Conservation (phyloP, 1,140 invertebrate species). For the Geopemphigus sp. region DNA sequence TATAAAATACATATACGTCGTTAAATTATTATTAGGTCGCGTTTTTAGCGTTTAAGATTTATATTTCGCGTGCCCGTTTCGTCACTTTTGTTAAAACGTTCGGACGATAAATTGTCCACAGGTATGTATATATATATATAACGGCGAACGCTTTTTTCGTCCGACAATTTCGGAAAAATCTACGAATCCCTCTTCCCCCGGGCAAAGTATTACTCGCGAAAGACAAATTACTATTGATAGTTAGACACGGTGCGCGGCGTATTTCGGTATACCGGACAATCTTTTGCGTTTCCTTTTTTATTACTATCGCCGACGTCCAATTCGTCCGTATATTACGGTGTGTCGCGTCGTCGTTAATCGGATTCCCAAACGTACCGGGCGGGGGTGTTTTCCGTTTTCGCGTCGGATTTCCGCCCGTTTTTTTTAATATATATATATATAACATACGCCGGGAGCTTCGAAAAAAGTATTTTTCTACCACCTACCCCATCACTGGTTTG, state of each 20-base stretch:
- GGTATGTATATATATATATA: background rate
- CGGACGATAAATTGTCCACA: background rate
- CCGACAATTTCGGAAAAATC: background rate
- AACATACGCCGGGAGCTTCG: too few species aligned
- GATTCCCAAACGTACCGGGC: too few species aligned
- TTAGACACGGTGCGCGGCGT: slow-evolving; percentile 6
- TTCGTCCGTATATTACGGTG: too few species aligned
- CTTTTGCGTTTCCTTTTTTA: background rate
- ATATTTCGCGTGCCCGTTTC: background rate
- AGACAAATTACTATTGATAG: background rate
- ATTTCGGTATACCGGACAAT: slow-evolving; percentile 35
- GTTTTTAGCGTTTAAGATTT: slow-evolving; percentile 18
- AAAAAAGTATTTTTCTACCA: too few species aligned
- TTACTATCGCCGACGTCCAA: too few species aligned
- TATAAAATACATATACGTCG: slow-evolving; percentile 5
- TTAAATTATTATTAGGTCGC: slow-evolving; percentile 28
- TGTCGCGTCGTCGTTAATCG: too few species aligned
- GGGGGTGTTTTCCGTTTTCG: too few species aligned
- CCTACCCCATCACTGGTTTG: too few species aligned
- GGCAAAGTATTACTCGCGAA: too few species aligned
- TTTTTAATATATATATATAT: too few species aligned
- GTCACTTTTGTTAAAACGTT: background rate
- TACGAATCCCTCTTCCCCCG: too few species aligned
- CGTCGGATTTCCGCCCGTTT: too few species aligned
- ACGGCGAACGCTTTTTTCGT: background rate